Evolutionary conservation across 2,797 vertebrate species (phyloP).

Genomic region (Potorous gilbertii): DNA sequence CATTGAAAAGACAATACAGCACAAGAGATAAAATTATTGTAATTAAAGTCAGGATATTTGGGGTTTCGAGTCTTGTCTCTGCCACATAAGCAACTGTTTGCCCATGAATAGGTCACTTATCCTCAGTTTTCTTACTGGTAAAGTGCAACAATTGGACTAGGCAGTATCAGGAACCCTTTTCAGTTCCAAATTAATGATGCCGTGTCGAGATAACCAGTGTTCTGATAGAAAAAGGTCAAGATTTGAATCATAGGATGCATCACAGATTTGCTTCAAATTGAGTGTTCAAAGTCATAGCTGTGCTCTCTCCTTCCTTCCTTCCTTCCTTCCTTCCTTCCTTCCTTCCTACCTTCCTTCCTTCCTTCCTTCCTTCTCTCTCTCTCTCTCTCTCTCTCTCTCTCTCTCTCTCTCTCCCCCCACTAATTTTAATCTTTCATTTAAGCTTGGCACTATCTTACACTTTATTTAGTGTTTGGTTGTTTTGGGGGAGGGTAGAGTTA

Average conservation of each 20-base stretch:
- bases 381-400: background rate
- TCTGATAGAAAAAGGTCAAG: background rate
- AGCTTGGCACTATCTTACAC: background rate
- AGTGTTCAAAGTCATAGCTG: background rate
- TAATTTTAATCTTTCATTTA: background rate
- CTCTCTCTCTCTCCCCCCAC: background rate
- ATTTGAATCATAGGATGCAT: background rate
- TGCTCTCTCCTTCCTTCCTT: no score
- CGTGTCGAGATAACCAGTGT: background rate
- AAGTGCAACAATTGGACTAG: background rate
- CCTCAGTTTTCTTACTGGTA: background rate
- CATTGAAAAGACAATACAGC: background rate
- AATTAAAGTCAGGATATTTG: background rate
- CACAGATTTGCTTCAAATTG: background rate
- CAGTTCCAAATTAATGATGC: background rate
- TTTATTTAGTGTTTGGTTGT: background rate
- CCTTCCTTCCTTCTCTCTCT: no score
- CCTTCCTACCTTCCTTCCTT: no score
- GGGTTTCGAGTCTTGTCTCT: background rate
- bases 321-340: accelerated
- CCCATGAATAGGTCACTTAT: background rate
- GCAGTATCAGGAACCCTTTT: background rate
- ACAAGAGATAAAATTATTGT: background rate
- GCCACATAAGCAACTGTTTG: background rate
- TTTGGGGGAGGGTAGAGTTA: background rate